phyloP scores from a whole-genome alignment of 1,140 invertebrate species.

The Hypothenemus hampei region DNA sequence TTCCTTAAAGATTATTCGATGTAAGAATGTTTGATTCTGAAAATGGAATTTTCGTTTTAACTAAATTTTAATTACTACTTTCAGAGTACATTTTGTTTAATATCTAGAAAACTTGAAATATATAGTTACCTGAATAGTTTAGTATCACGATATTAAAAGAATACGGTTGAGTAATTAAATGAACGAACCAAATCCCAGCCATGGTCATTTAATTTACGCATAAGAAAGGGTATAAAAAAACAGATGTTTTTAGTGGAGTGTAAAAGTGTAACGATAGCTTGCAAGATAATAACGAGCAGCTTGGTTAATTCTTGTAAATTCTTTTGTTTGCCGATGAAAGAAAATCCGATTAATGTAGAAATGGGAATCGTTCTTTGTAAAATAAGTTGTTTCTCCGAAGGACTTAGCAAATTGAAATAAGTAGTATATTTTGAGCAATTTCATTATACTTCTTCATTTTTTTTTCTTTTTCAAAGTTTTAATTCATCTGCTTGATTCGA shows the following conservation, averaged over 20 bases:
- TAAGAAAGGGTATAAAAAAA: conserved; percentile 3
- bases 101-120: conserved; percentile 7
- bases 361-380: not conserved
- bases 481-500: no score
- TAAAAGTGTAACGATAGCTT: conserved; percentile 3
- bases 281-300: conserved; percentile 4
- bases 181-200: not conserved
- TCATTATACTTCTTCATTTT: no score
- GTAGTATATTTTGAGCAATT: no score
- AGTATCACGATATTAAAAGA: conserved; percentile 1
- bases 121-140: not conserved
- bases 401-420: not conserved
- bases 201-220: conserved; percentile 1
- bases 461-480: no score
- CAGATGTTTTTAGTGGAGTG: conserved; percentile 6
- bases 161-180: conserved; percentile 3
- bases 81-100: no score
- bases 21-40: no score
- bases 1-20: no score
- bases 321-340: not conserved
- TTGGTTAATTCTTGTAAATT: conserved; percentile 1
- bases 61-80: no score
- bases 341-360: not conserved
- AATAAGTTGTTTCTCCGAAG: not conserved
- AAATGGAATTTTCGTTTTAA: no score